Conservation (phyloP, 1,140 invertebrate species). For the Cheumatopsyche charites region DNA sequence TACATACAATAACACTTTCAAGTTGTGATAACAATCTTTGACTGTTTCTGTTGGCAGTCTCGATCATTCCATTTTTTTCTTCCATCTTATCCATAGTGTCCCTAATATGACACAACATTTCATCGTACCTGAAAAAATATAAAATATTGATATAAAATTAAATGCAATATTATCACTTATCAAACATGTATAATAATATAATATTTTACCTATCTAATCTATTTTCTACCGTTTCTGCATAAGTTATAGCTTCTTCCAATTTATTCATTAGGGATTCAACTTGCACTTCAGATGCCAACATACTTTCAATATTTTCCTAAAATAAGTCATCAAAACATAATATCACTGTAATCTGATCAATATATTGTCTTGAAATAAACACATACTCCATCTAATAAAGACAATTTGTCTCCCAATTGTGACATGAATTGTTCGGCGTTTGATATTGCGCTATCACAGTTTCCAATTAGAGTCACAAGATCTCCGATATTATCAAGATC, state of each 20-base stretch:
- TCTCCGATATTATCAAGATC: constrained; percentile 61
- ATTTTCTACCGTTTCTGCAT: constrained; percentile 77
- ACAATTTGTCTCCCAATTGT: constrained; percentile 79
- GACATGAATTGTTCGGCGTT: constrained; percentile 89
- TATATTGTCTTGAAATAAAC: constrained; percentile 50
- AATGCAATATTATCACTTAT: neutral
- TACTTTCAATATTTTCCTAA: constrained; percentile 84
- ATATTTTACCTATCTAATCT: constrained; percentile 63
- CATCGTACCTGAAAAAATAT: constrained; percentile 67
- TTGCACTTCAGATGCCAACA: constrained; percentile 82
- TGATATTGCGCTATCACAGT: constrained; percentile 80
- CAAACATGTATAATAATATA: neutral
- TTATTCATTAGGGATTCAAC: constrained; percentile 85
- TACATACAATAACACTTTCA: constrained; percentile 78
- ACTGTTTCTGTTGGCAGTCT: constrained; percentile 86
- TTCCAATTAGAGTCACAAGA: constrained; percentile 71
- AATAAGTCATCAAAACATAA: constrained; percentile 24
- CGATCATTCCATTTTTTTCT: constrained; percentile 88
- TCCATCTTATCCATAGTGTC: constrained; percentile 90
- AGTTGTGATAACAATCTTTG: constrained; percentile 78
- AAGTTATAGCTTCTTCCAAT: constrained; percentile 78
- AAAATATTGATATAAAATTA: neutral
- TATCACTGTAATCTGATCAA: constrained; percentile 51
- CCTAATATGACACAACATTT: constrained; percentile 79
- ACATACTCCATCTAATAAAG: constrained; percentile 80